A percentile compares a stretch with the other conserved stretches of the same genome.
phyloP scores from a whole-genome alignment of 2,888 invertebrate species.

The Xylocampa areola region DNA sequence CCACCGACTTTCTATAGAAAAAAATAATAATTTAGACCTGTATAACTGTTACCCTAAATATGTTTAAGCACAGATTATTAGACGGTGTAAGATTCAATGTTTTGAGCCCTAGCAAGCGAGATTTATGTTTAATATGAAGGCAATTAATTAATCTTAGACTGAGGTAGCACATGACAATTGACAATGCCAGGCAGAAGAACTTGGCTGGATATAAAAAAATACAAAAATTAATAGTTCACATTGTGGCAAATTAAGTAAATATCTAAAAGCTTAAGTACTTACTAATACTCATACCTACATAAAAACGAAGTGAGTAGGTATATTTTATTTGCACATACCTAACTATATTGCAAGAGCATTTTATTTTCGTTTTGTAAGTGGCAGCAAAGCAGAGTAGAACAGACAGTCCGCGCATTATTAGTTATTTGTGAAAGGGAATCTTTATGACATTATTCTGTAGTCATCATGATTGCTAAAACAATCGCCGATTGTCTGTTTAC shows the following conservation, averaged over 20 bases:
- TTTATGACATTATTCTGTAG: neutral
- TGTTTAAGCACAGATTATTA: no score
- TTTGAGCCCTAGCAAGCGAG: neutral
- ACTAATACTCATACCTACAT: slow-evolving; percentile 24
- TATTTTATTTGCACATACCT: slow-evolving; percentile 6
- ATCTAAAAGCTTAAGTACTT: slow-evolving; percentile 21
- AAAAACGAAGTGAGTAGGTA: slow-evolving; percentile 8
- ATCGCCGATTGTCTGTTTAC: slow-evolving; percentile 36
- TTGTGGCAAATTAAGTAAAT: slow-evolving; percentile 7
- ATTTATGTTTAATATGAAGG: slow-evolving; percentile 4
- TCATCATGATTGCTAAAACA: neutral
- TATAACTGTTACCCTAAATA: no score
- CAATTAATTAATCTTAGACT: slow-evolving; percentile 37
- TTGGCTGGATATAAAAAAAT: slow-evolving; percentile 13
- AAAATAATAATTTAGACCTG: no score
- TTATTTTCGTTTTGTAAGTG: slow-evolving; percentile 12
- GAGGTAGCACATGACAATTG: slow-evolving; percentile 49
- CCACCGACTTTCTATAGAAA: no score
- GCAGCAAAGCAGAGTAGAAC: slow-evolving; percentile 21
- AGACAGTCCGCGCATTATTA: no score
- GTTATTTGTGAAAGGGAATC: no score
- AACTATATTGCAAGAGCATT: slow-evolving; percentile 6
- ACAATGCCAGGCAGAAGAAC: slow-evolving; percentile 42
- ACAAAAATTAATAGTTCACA: slow-evolving; percentile 11
- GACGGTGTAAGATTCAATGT: no score